These are phyloP conservation scores for Prinia subflava DNA, from an alignment of 2,113 vertebrate species.

Conservation along the genomic window DNA sequence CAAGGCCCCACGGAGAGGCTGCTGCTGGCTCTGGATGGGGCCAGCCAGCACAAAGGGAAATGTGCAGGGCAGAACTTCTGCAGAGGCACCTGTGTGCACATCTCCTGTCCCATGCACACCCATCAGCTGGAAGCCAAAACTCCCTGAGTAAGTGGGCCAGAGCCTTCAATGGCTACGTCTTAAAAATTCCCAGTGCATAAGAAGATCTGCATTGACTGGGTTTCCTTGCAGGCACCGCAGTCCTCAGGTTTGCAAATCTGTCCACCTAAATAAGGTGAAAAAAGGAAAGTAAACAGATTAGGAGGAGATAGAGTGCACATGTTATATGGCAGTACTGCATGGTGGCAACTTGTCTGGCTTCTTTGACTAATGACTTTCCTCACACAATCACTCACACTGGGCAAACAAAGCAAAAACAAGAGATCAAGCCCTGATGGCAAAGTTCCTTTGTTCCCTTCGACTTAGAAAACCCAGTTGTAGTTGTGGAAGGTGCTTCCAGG, in stretches of 20 bases:
- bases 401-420: background rate
- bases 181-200: background rate
- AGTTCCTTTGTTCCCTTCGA: background rate
- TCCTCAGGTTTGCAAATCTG: background rate
- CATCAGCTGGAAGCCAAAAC: background rate
- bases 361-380: background rate
- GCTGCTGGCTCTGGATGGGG: background rate
- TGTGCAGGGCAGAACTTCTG: background rate
- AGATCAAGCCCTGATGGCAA: background rate
- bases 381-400: background rate
- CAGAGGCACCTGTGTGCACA: too few species aligned
- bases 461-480: background rate
- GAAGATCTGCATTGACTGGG: background rate
- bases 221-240: background rate
- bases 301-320: background rate
- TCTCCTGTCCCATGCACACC: fast-evolving
- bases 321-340: background rate
- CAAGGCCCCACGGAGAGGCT: background rate
- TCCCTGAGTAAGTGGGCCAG: background rate
- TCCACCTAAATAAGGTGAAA: slow-evolving; percentile 30
- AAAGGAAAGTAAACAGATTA: background rate
- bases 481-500: background rate
- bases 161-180: background rate
- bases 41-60: fast-evolving
- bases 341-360: background rate